phyloP scores from a whole-genome alignment of 2,113 vertebrate genomes.

The Nothobranchius furzeri region DNA sequence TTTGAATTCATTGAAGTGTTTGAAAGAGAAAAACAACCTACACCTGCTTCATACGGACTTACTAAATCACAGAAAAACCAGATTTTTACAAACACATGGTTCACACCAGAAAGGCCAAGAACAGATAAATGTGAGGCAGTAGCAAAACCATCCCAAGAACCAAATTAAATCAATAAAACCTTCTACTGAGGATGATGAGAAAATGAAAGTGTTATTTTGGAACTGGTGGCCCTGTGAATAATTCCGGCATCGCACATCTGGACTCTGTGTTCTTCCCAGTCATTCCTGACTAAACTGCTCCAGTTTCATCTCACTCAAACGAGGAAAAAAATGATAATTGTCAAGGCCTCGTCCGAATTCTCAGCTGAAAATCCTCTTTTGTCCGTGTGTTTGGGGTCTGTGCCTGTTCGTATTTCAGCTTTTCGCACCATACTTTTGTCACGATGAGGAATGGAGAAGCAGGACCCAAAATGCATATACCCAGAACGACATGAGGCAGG shows the following conservation, averaged over 20 bases:
- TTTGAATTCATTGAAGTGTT: too few relatives aligned
- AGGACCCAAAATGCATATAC: too few relatives aligned
- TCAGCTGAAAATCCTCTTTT: constrained; percentile 30
- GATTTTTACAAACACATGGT: too few relatives aligned
- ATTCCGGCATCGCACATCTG: constrained; percentile 59
- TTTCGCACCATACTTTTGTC: background rate
- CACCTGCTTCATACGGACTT: too few relatives aligned
- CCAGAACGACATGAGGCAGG: too few relatives aligned
- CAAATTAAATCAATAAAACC: constrained; percentile 5
- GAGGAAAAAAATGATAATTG: constrained; percentile 41
- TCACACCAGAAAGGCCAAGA: too few relatives aligned
- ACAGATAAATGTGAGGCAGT: constrained; percentile 15
- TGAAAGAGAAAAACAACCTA: too few relatives aligned
- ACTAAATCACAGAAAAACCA: too few relatives aligned
- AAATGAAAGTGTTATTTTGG: constrained; percentile 51
- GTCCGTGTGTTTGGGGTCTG: constrained; percentile 29
- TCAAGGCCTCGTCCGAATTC: constrained; percentile 40
- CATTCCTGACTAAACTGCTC: constrained; percentile 47
- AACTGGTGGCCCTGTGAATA: constrained; percentile 48
- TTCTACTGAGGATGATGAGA: constrained; percentile 51
- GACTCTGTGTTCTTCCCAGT: constrained; percentile 44
- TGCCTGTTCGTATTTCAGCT: constrained; percentile 26
- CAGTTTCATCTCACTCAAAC: constrained; percentile 18
- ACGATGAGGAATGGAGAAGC: too few relatives aligned
- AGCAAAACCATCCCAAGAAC: constrained; percentile 38